Evolutionary conservation across 2,888 invertebrate genomes (phyloP), one percentile per base, ranked within the genome.

Genomic region (Mythimna ferrago): DNA sequence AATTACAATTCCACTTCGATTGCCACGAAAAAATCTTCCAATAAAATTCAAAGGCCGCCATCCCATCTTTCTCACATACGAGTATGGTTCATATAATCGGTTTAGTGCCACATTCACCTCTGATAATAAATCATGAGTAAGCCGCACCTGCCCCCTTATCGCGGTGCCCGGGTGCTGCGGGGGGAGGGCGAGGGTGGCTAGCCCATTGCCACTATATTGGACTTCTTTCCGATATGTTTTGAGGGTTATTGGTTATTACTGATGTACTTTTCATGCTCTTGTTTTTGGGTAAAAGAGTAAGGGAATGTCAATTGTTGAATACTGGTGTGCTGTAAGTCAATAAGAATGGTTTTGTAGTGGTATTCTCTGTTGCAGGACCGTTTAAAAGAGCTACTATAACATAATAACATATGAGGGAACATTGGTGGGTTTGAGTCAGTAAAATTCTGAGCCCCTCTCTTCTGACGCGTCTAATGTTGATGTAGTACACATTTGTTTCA

Each of bases 111-210:
- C 90, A 87, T 75, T 87, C 85, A 76, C 72, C 74, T 75, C 86
- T 71, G 79, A 81, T 87, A 88, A 86, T 92, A 92, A 90, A 93
- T 93, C 92, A 92, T 91, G 85, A 83, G 87, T 92, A 91, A 93
- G 92, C 91, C 89, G 87, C 88, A 92, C 92, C 92, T 92, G 92
- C 90, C 91, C 90, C 84, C 85, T 84, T 89, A 90, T 91, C 88
- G 80, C 61, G 48, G 75, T 53, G 35, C 54, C 71, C 81, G 74
- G 85, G 76, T 60, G 71, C 71, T 53, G 74, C 26, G 19, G 26
- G 35, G 57, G 26, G 5, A 32, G 32, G 41, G 32, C 2, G 16
- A 51, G 48, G 32, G 58, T 21, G 44, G 16, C 26, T 9, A 7
- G 48, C 26, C 60, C 48, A 77, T 66, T 81, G 82, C 74, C 66